A percentile compares a stretch with the other conserved stretches of the same genome.
phyloP scores from a whole-genome alignment of 2,888 invertebrate genomes.

The Salticus scenicus region DNA sequence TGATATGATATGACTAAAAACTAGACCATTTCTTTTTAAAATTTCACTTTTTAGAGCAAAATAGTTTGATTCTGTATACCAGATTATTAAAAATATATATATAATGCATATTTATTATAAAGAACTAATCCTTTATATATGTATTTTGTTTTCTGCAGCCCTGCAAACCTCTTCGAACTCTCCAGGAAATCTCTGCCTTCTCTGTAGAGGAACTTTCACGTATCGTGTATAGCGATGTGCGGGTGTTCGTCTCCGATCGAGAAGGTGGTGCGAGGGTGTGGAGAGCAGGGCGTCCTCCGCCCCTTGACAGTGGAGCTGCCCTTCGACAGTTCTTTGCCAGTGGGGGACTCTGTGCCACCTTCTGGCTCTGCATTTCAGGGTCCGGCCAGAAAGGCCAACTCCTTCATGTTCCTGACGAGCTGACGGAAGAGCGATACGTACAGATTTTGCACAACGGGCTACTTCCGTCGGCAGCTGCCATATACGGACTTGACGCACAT shows the following conservation, averaged over 20 bases:
- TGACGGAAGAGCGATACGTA: constrained; percentile 66
- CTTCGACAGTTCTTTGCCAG: constrained; percentile 53
- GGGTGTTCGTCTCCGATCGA: constrained; percentile 48
- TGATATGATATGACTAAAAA: no score
- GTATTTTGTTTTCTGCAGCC: background rate
- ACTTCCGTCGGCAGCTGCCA: constrained; percentile 63
- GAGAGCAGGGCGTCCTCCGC: constrained; percentile 59
- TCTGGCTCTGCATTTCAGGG: constrained; percentile 64
- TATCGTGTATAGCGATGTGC: constrained; percentile 62
- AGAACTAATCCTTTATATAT: no score
- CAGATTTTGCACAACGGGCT: constrained; percentile 66
- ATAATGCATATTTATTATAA: no score
- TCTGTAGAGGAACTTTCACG: constrained; percentile 36
- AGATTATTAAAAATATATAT: no score
- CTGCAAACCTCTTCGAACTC: constrained; percentile 36
- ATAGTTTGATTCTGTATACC: no score
- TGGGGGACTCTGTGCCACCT: constrained; percentile 59
- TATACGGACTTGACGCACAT: constrained; percentile 64
- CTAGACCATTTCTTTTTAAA: no score
- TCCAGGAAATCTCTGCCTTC: constrained; percentile 36
- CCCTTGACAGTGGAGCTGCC: constrained; percentile 45
- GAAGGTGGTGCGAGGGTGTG: constrained; percentile 57
- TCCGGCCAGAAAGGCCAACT: constrained; percentile 53
- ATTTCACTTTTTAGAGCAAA: no score
- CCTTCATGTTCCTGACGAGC: constrained; percentile 64